Evolutionary conservation across 2,797 vertebrate species (phyloP), one percentile per base, ranked within the genome.

Genomic region (Apogon hyalosoma): DNA sequence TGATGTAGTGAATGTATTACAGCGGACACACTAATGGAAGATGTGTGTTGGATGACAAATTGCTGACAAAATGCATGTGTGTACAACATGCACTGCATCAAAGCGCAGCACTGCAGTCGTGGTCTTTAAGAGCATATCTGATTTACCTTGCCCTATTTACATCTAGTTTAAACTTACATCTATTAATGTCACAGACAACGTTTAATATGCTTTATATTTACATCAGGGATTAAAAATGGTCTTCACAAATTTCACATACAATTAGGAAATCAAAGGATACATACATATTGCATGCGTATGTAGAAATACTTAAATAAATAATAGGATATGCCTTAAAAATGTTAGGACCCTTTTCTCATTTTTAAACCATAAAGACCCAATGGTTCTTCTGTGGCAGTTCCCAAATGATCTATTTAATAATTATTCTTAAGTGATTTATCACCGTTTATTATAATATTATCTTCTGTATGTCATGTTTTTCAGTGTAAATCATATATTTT

Each of bases 1-100:
- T 80, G 90, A 92, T 92, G 93, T 91, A 92, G 93, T 65, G 66
- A 63, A 54, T 92, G 94, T 93, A 95, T 93, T 90, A 94, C 94
- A 93, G 94, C 91, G 71, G 76, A 77, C 63, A 71, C 76, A 40
- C 33, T 75, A 69, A 21, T 58, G 57, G 63, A 84, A 63, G 70
- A 77, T 83, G 81, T 83, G 73, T 83, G 68, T 76, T 42, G 65
- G 66, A 69, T 66, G 82, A 87, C 63, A 87, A 79, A 89, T 86
- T 52, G 59, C 40, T 48, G 3, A 48, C 49, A 69, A 73, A 87
- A 76, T 58, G 18, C 53, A 75, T 69, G 52, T 60, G 59, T 56
- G 73, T 59, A 57, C 33, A 72, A 38, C 14, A 1, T 46, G 24
- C 19, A 46, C 36, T 54, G 51, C 59, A 45, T 72, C 39, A 62